Percentiles rank a stretch among this genome's conserved stretches.
phyloP scores from a whole-genome alignment of 2,113 vertebrate genomes.

The Sylvietta virens region DNA sequence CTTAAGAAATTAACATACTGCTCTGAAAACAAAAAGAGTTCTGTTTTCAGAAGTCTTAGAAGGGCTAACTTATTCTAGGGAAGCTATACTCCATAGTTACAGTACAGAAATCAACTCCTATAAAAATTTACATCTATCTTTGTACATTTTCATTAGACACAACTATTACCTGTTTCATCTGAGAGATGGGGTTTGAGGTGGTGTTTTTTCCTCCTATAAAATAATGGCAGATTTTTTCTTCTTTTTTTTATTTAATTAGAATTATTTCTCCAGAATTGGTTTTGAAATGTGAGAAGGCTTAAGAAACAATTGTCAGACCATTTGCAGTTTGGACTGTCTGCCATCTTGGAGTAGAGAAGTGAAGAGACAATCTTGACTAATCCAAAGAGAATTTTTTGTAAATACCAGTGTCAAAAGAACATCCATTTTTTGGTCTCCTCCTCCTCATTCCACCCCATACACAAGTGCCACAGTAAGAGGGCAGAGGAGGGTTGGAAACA shows the following conservation, averaged over 20 bases:
- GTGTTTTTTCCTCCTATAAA: background rate
- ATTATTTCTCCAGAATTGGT: background rate
- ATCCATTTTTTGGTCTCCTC: background rate
- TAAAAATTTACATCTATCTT: background rate
- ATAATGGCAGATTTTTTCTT: rapidly evolving
- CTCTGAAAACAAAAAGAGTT: background rate
- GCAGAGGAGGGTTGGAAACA: background rate
- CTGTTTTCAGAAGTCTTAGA: background rate
- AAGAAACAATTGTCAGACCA: background rate
- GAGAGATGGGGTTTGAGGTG: rapidly evolving
- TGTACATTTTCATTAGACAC: background rate
- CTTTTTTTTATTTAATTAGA: no score
- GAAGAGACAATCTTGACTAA: background rate
- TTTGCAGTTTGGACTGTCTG: background rate
- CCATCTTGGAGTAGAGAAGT: background rate
- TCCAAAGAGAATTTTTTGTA: background rate
- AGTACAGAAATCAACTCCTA: background rate
- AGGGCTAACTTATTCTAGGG: background rate
- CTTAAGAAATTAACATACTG: background rate
- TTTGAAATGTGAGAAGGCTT: background rate
- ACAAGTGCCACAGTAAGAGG: background rate
- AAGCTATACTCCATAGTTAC: background rate
- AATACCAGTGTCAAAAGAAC: background rate
- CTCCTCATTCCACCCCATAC: background rate
- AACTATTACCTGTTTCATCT: background rate